phyloP scores from a whole-genome alignment of 1,140 invertebrate species.

The Neodiprion lecontei region DNA sequence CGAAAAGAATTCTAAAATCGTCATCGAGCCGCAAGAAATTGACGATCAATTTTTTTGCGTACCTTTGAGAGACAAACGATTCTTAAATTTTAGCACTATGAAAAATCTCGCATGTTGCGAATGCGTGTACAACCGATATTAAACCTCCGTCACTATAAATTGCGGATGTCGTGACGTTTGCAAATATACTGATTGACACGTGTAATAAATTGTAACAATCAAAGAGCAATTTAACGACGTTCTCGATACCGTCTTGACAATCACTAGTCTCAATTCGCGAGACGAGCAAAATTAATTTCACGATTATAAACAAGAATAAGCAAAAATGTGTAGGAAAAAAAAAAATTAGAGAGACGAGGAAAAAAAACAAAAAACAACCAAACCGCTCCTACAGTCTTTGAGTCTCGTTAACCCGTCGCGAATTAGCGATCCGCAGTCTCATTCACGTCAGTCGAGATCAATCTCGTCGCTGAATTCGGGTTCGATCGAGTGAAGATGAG shows the following conservation, averaged over 20 bases:
- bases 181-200: neutral
- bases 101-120: too few species aligned
- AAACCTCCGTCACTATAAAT: too few species aligned
- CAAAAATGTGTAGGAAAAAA: neutral
- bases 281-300: too few species aligned
- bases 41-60: too few species aligned
- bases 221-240: neutral
- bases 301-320: neutral
- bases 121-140: too few species aligned
- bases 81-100: too few species aligned
- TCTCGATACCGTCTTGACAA: neutral
- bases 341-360: neutral
- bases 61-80: too few species aligned
- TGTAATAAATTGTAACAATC: neutral
- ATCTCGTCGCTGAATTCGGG: slow-evolving; percentile 37
- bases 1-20: too few species aligned
- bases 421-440: too few species aligned
- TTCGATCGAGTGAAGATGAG: slow-evolving; percentile 19
- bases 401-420: neutral
- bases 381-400: neutral
- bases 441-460: neutral
- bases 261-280: too few species aligned
- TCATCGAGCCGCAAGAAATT: too few species aligned
- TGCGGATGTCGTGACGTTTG: too few species aligned
- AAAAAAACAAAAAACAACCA: neutral